phyloP scores from a whole-genome alignment of 30 jellyfish, hydroid and myxozoan species.

The Pseudorhiza aurosa region DNA sequence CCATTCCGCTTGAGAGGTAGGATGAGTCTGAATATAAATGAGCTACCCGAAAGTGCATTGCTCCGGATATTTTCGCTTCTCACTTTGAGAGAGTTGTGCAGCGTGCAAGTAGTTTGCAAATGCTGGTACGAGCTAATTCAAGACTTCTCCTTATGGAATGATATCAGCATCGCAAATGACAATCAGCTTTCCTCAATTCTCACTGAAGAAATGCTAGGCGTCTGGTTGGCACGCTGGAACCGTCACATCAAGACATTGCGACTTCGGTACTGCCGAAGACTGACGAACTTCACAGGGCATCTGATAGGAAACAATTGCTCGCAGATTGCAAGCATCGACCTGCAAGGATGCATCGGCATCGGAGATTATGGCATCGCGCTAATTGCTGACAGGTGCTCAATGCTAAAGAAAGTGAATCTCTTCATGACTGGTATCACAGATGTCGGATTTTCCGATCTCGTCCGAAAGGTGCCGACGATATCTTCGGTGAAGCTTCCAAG shows the following conservation, averaged over 20 bases:
- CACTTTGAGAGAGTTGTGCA: slow-evolving; percentile 10
- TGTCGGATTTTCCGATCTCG: slow-evolving; percentile 33
- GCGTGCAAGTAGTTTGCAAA: slow-evolving; percentile 13
- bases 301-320: slow-evolving; percentile 23
- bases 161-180: slow-evolving; percentile 1
- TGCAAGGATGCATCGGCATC: slow-evolving; percentile 51
- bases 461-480: background rate
- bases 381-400: slow-evolving; percentile 20
- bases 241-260: slow-evolving; percentile 19
- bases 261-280: slow-evolving; percentile 54
- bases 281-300: slow-evolving; percentile 33
- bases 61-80: slow-evolving; percentile 24
- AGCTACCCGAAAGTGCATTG: slow-evolving; percentile 14
- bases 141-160: slow-evolving; percentile 53
- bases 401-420: slow-evolving; percentile 14
- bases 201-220: slow-evolving; percentile 34
- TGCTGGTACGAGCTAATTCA: slow-evolving; percentile 43
- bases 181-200: slow-evolving; percentile 37
- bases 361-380: slow-evolving; percentile 45
- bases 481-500: slow-evolving; percentile 33
- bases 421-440: slow-evolving; percentile 55
- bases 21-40: slow-evolving; percentile 2
- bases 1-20: background rate
- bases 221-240: slow-evolving; percentile 38
- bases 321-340: slow-evolving; percentile 20